A percentile compares a stretch with the other conserved stretches of the same genome.
Conservation (phyloP, 2,888 invertebrate species). For the Nycteola revayana region DNA sequence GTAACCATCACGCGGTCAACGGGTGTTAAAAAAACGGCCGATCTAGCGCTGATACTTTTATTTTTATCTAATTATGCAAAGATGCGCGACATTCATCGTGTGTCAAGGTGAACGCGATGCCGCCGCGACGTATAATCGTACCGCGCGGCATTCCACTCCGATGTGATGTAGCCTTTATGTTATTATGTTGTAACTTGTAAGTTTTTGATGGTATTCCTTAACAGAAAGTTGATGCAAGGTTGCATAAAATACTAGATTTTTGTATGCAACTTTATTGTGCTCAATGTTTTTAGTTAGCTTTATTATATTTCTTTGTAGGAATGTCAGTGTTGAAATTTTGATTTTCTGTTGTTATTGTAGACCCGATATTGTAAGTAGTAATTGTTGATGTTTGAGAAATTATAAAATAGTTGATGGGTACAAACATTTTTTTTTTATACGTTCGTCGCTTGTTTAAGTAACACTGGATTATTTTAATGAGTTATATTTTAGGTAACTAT, state of each 20-base stretch:
- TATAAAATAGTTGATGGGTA: no score
- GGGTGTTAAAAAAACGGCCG: conserved; percentile 30
- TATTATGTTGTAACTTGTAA: conserved; percentile 29
- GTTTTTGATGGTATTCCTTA: conserved; percentile 25
- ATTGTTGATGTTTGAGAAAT: no score
- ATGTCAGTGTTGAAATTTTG: no score
- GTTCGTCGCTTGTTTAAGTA: no score
- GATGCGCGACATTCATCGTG: conserved; percentile 53
- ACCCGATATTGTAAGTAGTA: no score
- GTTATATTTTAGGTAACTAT: no score
- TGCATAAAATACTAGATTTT: conserved; percentile 6
- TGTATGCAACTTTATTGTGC: conserved; percentile 1
- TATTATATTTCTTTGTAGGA: no score
- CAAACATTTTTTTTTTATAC: no score
- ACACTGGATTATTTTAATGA: no score
- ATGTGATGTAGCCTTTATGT: conserved; percentile 20
- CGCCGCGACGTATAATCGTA: conserved; percentile 21
- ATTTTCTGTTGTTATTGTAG: no score
- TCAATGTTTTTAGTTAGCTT: not conserved
- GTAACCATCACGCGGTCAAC: conserved; percentile 36
- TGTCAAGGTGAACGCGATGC: conserved; percentile 62
- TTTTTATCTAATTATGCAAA: conserved; percentile 56
- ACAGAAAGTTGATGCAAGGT: conserved; percentile 17
- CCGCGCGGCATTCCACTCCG: conserved; percentile 25
- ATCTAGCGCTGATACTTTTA: conserved; percentile 44